Evolutionary conservation across 2,888 invertebrate genomes (phyloP).

Genomic region (Ditula angustiorana): DNA sequence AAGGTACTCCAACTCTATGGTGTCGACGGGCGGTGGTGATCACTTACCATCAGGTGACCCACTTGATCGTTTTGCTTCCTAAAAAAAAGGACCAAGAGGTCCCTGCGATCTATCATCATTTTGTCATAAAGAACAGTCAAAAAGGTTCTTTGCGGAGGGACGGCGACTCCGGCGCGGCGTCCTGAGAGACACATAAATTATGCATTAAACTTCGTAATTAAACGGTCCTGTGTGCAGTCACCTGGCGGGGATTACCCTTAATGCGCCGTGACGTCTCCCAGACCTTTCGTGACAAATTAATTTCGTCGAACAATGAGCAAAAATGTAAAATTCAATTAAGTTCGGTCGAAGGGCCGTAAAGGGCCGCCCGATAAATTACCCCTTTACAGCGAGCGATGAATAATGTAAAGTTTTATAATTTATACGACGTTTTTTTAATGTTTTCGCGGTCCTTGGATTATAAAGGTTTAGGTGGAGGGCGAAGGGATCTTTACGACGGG

Average conservation of each 20-base stretch:
- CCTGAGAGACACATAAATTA: not conserved
- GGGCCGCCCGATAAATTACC: conserved; percentile 10
- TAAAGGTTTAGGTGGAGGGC: not conserved
- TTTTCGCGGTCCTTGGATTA: not conserved
- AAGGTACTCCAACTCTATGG: too few relatives aligned
- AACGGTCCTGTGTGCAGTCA: not conserved
- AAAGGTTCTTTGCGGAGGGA: not conserved
- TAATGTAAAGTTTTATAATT: conserved; percentile 23
- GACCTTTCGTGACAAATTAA: conserved; percentile 29
- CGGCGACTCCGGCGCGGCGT: not conserved
- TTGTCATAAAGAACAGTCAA: not conserved
- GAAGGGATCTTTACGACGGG: too few relatives aligned
- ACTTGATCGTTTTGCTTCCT: too few relatives aligned
- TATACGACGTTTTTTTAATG: conserved; percentile 15
- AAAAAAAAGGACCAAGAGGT: not conserved
- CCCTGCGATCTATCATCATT: not conserved
- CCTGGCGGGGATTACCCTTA: not conserved
- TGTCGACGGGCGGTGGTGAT: too few relatives aligned
- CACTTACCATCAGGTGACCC: too few relatives aligned
- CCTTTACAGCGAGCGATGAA: conserved; percentile 17
- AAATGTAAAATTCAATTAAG: conserved; percentile 27
- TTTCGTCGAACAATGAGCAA: conserved; percentile 12
- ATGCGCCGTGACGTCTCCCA: not conserved
- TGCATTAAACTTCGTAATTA: not conserved
- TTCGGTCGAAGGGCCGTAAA: not conserved